Evolutionary conservation across 1,140 invertebrate species (phyloP).

Genomic region (Lepidurus arcticus): DNA sequence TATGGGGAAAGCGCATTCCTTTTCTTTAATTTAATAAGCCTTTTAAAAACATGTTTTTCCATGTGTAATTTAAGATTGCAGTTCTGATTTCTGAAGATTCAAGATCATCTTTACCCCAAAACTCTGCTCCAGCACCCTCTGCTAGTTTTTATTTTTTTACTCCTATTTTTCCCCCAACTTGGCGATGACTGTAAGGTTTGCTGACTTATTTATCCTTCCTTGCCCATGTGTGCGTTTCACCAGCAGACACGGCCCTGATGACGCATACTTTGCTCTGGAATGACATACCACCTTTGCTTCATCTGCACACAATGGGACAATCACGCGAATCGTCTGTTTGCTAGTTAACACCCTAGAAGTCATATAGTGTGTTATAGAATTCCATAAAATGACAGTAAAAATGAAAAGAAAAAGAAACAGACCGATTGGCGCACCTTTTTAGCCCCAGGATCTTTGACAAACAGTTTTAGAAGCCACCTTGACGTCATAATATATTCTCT

Average conservation of each 20-base stretch:
- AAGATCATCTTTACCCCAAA: no score
- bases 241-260: neutral
- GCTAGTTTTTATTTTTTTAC: neutral
- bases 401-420: neutral
- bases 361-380: neutral
- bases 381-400: neutral
- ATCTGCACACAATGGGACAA: constrained; percentile 2
- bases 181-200: neutral
- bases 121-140: neutral
- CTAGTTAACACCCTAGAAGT: neutral
- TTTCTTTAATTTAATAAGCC: no score
- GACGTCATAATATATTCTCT: neutral
- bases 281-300: neutral
- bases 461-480: neutral
- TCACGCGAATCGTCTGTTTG: neutral
- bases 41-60: no score
- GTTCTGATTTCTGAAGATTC: no score
- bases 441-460: neutral
- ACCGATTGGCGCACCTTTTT: neutral
- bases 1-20: no score
- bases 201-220: neutral
- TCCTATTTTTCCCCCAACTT: neutral
- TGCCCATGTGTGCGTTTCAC: neutral
- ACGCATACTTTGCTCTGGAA: neutral
- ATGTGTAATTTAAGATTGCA: no score